These are phyloP conservation scores for Eumeta japonica DNA, from an alignment of 1,140 invertebrate genomes.

Conservation along the genomic window DNA sequence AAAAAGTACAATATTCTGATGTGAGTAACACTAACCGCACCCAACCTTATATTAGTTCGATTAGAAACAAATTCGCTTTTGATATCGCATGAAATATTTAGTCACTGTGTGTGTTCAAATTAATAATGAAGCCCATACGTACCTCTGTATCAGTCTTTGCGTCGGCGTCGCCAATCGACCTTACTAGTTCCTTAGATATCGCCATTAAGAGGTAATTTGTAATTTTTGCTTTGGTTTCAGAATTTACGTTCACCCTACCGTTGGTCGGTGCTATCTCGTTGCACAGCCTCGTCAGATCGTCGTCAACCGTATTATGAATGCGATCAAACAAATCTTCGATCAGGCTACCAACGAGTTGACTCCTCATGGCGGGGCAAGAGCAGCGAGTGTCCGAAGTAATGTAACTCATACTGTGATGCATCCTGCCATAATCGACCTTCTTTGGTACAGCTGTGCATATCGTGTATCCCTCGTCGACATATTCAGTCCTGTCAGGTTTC, in stretches of 20 bases:
- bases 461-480: conserved; percentile 43
- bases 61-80: too few species aligned
- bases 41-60: too few species aligned
- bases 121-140: too few species aligned
- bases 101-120: too few species aligned
- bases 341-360: conserved; percentile 43
- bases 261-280: conserved; percentile 33
- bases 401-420: conserved; percentile 50
- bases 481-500: conserved; percentile 44
- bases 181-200: conserved; percentile 50
- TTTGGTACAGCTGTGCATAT: conserved; percentile 47
- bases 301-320: conserved; percentile 41
- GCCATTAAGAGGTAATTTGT: conserved; percentile 53
- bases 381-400: conserved; percentile 40
- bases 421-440: conserved; percentile 44
- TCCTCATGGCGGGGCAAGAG: conserved; percentile 45
- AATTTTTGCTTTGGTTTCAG: conserved; percentile 48
- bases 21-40: too few species aligned
- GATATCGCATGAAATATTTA: too few species aligned
- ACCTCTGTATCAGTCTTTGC: conserved; percentile 55
- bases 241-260: conserved; percentile 25
- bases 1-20: too few species aligned
- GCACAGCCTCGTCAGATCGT: conserved; percentile 37
- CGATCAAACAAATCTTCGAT: conserved; percentile 48
- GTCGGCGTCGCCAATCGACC: conserved; percentile 49